Evolutionary conservation across 1,140 invertebrate species (phyloP).

Genomic region (Littorina saxatilis): DNA sequence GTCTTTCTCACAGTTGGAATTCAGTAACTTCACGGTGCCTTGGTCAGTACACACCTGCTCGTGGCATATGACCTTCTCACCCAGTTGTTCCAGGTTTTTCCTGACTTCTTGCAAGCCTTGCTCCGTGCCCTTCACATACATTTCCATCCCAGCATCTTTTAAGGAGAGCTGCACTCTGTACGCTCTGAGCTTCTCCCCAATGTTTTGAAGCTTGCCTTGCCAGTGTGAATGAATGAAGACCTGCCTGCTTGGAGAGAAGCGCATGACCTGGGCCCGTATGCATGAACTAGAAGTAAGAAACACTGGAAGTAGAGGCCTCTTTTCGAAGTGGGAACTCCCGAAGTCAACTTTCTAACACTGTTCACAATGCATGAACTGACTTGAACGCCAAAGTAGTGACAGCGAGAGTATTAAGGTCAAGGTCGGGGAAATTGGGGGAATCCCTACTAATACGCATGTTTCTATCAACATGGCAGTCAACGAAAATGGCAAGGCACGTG

Average conservation of each 20-base stretch:
- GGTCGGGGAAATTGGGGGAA: too few relatives aligned
- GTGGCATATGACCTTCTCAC: not conserved
- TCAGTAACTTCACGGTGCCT: slow-evolving; percentile 20
- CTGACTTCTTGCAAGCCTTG: slow-evolving; percentile 6
- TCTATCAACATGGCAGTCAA: too few relatives aligned
- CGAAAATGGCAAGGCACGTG: too few relatives aligned
- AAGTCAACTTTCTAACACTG: too few relatives aligned
- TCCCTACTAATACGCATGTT: too few relatives aligned
- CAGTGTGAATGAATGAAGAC: not conserved
- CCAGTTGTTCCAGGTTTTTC: slow-evolving; percentile 6
- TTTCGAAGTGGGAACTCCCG: too few relatives aligned
- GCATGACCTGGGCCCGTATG: too few relatives aligned
- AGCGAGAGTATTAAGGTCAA: too few relatives aligned
- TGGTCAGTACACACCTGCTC: slow-evolving; percentile 2
- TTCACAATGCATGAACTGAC: too few relatives aligned
- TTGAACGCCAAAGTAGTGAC: too few relatives aligned
- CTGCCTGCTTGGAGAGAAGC: slow-evolving; percentile 18
- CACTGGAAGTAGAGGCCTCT: too few relatives aligned
- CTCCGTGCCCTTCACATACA: slow-evolving; percentile 7
- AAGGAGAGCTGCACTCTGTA: slow-evolving; percentile 1
- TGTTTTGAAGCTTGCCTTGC: not conserved
- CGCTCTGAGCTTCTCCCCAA: not conserved
- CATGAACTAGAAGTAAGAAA: too few relatives aligned
- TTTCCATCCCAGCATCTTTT: not conserved
- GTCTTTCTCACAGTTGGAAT: not conserved